These are phyloP conservation scores for Lucinisca nassula DNA, from an alignment of 2,888 invertebrate genomes.

Conservation along the genomic window DNA sequence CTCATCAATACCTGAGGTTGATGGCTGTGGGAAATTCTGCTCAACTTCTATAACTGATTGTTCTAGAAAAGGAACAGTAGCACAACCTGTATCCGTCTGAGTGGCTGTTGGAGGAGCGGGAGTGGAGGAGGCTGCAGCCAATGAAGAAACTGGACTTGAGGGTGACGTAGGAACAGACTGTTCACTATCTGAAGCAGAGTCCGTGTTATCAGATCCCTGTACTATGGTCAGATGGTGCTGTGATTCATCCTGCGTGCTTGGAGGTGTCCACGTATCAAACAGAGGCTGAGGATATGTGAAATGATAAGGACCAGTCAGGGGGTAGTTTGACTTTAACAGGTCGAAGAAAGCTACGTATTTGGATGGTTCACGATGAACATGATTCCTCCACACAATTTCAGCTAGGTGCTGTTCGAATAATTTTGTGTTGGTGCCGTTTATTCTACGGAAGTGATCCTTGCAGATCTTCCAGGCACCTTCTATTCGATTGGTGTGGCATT, in stretches of 20 bases:
- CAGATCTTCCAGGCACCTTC: too few species aligned
- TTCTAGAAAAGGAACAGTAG: too few species aligned
- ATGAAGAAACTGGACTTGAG: neutral
- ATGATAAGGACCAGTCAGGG: neutral
- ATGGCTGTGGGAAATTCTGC: neutral
- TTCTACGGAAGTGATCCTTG: too few species aligned
- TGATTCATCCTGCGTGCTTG: neutral
- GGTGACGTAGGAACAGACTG: neutral
- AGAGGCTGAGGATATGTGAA: neutral
- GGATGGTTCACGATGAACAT: too few species aligned
- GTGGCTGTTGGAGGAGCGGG: neutral
- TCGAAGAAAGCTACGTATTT: neutral
- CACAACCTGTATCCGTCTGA: neutral
- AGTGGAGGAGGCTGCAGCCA: neutral
- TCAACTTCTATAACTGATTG: neutral
- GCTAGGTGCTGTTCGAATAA: too few species aligned
- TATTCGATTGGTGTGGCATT: too few species aligned
- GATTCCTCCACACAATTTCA: too few species aligned
- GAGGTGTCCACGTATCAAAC: neutral
- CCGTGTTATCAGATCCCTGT: neutral
- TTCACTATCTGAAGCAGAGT: neutral
- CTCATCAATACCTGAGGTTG: too few species aligned
- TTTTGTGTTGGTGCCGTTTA: too few species aligned
- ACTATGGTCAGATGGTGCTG: neutral
- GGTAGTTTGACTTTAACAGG: neutral